phyloP scores from a whole-genome alignment of 2,888 invertebrate species.

The Lasiommata megera region DNA sequence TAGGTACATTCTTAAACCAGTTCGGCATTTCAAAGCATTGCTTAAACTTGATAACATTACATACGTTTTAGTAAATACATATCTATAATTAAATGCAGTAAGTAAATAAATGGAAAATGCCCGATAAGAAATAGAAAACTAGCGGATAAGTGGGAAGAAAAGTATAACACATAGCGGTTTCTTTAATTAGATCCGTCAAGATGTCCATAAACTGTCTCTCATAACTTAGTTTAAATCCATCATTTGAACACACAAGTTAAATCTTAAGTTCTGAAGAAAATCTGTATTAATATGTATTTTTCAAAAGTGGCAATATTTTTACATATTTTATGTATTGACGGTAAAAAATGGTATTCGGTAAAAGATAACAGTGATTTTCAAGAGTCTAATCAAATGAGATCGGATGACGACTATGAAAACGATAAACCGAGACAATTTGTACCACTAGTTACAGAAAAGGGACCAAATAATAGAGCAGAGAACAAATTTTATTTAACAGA shows the following conservation, averaged over 20 bases:
- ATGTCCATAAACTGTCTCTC: conserved; percentile 36
- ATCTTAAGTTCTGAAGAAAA: neutral
- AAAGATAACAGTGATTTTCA: conserved; percentile 32
- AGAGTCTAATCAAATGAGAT: neutral
- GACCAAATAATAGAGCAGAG: neutral
- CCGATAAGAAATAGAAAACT: conserved; percentile 9
- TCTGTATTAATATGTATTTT: conserved; percentile 16
- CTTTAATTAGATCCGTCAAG: conserved; percentile 65
- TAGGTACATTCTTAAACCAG: neutral
- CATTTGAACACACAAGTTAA: conserved; percentile 10
- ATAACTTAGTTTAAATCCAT: conserved; percentile 17
- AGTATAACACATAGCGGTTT: conserved; percentile 63
- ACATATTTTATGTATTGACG: conserved; percentile 25
- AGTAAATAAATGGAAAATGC: neutral
- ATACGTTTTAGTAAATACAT: no score
- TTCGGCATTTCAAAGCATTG: no score
- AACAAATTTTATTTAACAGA: neutral
- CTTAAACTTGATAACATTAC: no score
- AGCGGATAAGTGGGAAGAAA: conserved; percentile 45
- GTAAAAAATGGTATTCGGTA: conserved; percentile 56
- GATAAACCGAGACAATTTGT: neutral
- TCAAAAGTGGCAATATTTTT: conserved; percentile 2
- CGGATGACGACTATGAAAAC: neutral
- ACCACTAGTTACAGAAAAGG: neutral
- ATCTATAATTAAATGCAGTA: no score